Conservation (phyloP, 2,888 invertebrate genomes). For the Aromia moschata region DNA sequence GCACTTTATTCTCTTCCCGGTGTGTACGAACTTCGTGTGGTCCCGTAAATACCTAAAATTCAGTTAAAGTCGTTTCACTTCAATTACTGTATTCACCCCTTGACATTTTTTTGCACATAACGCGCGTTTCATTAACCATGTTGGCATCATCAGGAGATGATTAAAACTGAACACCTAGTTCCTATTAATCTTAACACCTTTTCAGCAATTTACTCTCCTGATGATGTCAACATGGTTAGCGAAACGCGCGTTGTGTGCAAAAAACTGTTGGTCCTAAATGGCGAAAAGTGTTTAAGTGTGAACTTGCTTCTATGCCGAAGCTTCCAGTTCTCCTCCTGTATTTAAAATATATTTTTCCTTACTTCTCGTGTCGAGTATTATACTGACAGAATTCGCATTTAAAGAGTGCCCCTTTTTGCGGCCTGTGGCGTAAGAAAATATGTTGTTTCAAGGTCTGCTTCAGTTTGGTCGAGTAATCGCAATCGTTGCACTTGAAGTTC, state of each 20-base stretch:
- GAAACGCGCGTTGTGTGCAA: no score
- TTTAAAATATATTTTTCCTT: neutral
- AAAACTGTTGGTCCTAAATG: neutral
- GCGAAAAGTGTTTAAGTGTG: neutral
- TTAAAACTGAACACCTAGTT: no score
- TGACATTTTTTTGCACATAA: no score
- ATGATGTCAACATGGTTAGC: no score
- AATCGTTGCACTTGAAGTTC: neutral
- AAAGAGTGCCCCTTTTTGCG: neutral
- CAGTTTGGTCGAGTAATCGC: neutral
- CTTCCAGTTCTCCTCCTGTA: neutral
- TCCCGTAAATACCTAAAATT: neutral
- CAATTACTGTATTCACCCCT: no score
- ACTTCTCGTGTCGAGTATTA: neutral
- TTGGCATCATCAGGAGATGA: no score
- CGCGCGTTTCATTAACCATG: no score
- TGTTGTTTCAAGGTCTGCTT: neutral
- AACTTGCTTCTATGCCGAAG: no score
- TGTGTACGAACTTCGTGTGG: neutral
- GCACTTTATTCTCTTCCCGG: neutral
- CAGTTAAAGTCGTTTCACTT: no score
- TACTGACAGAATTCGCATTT: neutral
- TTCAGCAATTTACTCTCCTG: no score
- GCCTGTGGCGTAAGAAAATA: neutral
- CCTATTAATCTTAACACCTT: no score